Base-by-base conservation (phyloP, 2,888 invertebrate species). In the Periphyllus acericola region DNA sequence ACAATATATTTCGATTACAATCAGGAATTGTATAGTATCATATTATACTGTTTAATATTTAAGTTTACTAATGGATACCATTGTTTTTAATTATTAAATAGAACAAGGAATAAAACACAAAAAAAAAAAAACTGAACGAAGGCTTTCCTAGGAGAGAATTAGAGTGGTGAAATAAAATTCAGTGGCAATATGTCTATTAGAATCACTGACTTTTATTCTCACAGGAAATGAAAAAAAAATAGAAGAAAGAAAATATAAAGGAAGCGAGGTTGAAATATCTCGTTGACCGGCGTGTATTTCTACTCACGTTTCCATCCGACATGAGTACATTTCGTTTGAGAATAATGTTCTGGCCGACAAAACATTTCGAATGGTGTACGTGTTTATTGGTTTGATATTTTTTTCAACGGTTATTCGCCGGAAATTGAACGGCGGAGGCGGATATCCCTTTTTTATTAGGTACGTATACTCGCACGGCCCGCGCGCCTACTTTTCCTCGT, bases 381-480 rank as follows among this genome's bases (percentile, higher is more conserved):
- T 79, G 85, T 79, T 79, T 85, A 85, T 85, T 85, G 85, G 85
- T 85, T 79, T 71, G 71, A 85, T 78, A 85, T 85, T 85, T 83
- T 74, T 78, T n/a, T 52, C 78, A 78, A 85, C 71, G 34, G 68
- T 66, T 36, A 52, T 78, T 78, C n/a, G 0, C 78, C 78, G 78
- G 85, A 85, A 68, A 79, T 85, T 34, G 68, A 71, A 79, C 29
- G n/a, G 52, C 71, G 68, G 84, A 85, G 78, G 17, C 68, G 84
- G 84, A 85, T 85, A 78, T 85, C 84, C 66, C 34, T 85, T 78
- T 85, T 78, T 71, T 85, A 85, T 71, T 79, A 71, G 36, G 68
- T 75, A 75, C 25, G 25, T 40, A 25, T 36, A 8, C 32, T 4
- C 32, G 71, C 29, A 6, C 4, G 29, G 9, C 6, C n/a, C 5